These are phyloP conservation scores for Anguilla rostrata DNA, from an alignment of 2,113 vertebrate genomes.

Conservation along the genomic window DNA sequence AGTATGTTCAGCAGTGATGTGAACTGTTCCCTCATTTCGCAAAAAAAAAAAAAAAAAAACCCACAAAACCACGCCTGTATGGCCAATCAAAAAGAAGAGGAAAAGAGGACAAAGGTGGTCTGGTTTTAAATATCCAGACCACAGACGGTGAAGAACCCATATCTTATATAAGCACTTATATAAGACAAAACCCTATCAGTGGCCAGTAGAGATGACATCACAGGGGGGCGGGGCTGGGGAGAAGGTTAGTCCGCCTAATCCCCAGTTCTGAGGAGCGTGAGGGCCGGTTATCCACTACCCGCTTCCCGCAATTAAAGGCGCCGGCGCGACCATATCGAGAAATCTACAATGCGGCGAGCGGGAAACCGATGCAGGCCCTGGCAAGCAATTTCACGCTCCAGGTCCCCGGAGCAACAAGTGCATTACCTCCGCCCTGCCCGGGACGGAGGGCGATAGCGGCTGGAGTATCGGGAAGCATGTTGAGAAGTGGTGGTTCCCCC, in stretches of 20 bases:
- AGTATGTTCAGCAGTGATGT: no score
- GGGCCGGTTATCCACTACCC: not conserved
- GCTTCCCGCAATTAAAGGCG: slow-evolving; percentile 13
- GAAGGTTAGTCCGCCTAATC: not conserved
- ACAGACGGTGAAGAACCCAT: not conserved
- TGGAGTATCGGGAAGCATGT: slow-evolving; percentile 37
- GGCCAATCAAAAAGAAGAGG: not conserved
- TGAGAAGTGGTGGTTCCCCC: slow-evolving; percentile 46
- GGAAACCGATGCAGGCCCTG: slow-evolving; percentile 53
- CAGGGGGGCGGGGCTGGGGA: not conserved
- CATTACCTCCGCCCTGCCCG: slow-evolving; percentile 41
- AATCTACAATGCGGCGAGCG: slow-evolving; percentile 42
- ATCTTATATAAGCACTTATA: no score
- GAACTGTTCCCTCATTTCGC: no score
- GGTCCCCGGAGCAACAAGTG: slow-evolving; percentile 56
- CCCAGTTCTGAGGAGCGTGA: not conserved
- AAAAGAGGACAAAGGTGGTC: not conserved
- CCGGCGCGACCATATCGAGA: slow-evolving; percentile 36
- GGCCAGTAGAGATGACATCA: not conserved
- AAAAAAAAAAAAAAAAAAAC: not conserved
- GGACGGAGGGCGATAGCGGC: slow-evolving; percentile 40
- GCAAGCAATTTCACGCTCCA: slow-evolving; percentile 67
- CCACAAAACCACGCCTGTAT: not conserved
- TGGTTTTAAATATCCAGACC: not conserved
- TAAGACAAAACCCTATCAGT: not conserved